A percentile compares a stretch with the other conserved stretches of the same genome.
These are phyloP conservation scores for Polypterus senegalus DNA, from an alignment of 2,113 vertebrate genomes.

Conservation along the genomic window DNA sequence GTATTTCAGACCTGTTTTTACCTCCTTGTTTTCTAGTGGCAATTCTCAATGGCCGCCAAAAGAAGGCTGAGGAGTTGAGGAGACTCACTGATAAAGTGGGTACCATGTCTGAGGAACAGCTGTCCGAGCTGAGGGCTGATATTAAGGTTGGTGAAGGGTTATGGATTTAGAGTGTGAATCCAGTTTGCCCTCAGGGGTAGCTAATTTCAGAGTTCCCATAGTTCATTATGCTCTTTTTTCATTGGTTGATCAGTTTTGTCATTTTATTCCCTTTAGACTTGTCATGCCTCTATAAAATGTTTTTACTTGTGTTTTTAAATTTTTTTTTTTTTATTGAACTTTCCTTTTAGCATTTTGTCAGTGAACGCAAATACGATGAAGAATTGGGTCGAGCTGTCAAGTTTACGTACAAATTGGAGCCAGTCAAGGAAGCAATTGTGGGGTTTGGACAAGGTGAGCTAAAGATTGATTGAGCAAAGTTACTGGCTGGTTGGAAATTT, in stretches of 20 bases:
- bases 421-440: slow-evolving; percentile 63
- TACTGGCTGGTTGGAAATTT: not conserved
- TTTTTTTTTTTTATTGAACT: slow-evolving; percentile 4
- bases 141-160: slow-evolving; percentile 62
- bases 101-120: slow-evolving; percentile 81
- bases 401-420: slow-evolving; percentile 76
- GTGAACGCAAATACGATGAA: slow-evolving; percentile 89
- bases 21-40: slow-evolving; percentile 53
- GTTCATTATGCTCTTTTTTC: too few species aligned
- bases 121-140: slow-evolving; percentile 80
- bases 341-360: slow-evolving; percentile 75
- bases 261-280: not conserved
- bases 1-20: not conserved
- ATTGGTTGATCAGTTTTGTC: not conserved
- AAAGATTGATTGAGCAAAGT: too few species aligned
- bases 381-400: slow-evolving; percentile 77
- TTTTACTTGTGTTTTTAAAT: not conserved
- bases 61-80: slow-evolving; percentile 70
- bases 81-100: slow-evolving; percentile 74
- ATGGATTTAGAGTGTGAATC: too few species aligned
- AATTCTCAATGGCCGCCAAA: slow-evolving; percentile 72
- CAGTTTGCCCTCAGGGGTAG: too few species aligned
- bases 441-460: slow-evolving; percentile 76
- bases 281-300: slow-evolving; percentile 13
- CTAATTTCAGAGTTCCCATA: too few species aligned